Conservation (phyloP, 2,797 vertebrate species). For the Myotis planiceps region DNA sequence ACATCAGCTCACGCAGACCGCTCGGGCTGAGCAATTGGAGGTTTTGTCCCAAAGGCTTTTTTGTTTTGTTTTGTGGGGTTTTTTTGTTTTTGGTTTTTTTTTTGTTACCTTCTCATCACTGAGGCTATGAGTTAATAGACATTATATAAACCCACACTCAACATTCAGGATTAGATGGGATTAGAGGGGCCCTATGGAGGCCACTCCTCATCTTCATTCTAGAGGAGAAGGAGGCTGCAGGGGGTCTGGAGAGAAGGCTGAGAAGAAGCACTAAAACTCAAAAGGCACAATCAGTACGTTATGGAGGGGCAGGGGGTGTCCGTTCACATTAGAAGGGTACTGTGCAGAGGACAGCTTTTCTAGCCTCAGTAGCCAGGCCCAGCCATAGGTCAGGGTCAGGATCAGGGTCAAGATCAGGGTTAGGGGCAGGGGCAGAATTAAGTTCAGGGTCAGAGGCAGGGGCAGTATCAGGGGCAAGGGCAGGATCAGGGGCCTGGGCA, state of each 20-base stretch:
- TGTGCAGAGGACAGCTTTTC: neutral
- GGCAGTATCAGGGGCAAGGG: neutral
- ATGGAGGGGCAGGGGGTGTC: neutral
- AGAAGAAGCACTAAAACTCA: neutral
- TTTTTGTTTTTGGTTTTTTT: neutral
- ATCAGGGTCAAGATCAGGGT: neutral
- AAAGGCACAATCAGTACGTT: neutral
- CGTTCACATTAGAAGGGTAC: neutral
- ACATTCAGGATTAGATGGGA: neutral
- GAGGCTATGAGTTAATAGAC: conserved; percentile 82
- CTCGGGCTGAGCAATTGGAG: conserved; percentile 66
- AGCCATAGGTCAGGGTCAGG: neutral
- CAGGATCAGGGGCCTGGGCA: rapidly evolving
- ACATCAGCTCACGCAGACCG: conserved; percentile 47
- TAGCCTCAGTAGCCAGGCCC: neutral
- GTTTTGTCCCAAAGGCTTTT: conserved; percentile 54
- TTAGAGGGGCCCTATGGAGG: neutral
- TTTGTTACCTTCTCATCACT: conserved; percentile 75
- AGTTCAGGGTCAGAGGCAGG: neutral
- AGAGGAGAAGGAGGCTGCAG: neutral
- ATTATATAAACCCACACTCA: neutral
- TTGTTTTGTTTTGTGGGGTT: neutral
- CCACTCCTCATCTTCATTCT: neutral
- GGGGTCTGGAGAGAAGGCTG: neutral
- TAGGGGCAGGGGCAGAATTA: neutral